Base-by-base conservation (phyloP, 2,113 vertebrate genomes). In the Crotalus tigris region DNA sequence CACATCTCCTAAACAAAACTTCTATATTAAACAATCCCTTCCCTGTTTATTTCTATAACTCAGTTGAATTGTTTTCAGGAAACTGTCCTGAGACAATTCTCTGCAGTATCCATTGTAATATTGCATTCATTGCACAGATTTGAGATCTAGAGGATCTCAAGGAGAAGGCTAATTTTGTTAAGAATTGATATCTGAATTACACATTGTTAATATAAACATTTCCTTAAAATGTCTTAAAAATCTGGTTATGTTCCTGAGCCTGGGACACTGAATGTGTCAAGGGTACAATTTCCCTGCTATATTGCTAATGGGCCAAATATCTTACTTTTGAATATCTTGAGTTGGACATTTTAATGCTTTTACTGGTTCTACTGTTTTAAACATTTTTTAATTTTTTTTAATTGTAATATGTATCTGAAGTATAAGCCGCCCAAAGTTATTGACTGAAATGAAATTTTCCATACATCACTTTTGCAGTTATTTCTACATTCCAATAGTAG, bases 181-280 rank as follows among this genome's bases (percentile, higher is more conserved):
- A 88, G 29, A 88, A 1, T 8, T 59, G 59, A 21, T 92, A 17
- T 53, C n/a, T 88, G 85, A 55, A 94, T 5, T 95, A n/a, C 91
- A 91, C 54, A 91, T 81, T 92, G 91, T 94, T 97, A 95, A 97
- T 33, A 1, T 87, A 94, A 96, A 96, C 94, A 94, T 87, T 91
- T 58, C 57, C 57, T 58, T 23, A 64, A 13, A 64, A 29, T 13
- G 26, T 13, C 61, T 64, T 64, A 64, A 64, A 64, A 64, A 64
- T 11, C 26, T 64, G 26, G 61, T 11, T 64, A 11, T 61, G 59
- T 64, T 64, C 26, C 26, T 23, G 3, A 64, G 26, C 59, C 59
- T 4, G 26, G 26, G 26, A 13, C 61, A 64, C 0, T n/a, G 26
- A 64, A 64, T 64, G 11, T 64, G 61, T 11, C 11, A 64, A 64